Evolutionary conservation across 2,797 vertebrate genomes (phyloP).

Genomic region (Podarcis lilfordi): DNA sequence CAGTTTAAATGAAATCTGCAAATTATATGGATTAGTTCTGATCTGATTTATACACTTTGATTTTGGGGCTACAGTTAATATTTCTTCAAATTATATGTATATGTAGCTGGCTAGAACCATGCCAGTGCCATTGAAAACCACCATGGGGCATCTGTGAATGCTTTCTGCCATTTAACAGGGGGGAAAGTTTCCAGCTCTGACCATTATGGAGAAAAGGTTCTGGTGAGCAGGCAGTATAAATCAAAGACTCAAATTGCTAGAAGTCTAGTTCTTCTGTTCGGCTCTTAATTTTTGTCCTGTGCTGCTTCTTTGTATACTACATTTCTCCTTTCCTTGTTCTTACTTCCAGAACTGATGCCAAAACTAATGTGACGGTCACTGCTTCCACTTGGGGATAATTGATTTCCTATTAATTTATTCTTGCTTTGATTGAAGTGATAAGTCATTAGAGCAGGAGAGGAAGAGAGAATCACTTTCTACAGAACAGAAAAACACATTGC

Average conservation of each 20-base stretch:
- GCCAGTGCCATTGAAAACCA: neutral
- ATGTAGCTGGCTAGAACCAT: neutral
- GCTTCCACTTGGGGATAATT: neutral
- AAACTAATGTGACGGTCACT: neutral
- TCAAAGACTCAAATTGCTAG: neutral
- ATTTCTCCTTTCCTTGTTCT: neutral
- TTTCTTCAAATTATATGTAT: neutral
- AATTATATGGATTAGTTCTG: neutral
- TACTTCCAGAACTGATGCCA: neutral
- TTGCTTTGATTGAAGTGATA: slow-evolving; percentile 11
- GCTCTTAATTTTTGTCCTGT: neutral
- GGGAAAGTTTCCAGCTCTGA: neutral
- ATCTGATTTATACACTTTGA: neutral
- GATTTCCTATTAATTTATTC: neutral
- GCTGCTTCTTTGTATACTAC: neutral
- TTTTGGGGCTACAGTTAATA: neutral
- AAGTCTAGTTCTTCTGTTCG: neutral
- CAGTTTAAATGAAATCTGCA: slow-evolving; percentile 1
- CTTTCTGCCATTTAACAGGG: neutral
- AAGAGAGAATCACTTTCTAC: slow-evolving; percentile 18
- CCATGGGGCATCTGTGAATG: neutral
- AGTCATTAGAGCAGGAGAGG: slow-evolving; percentile 18
- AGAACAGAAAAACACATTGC: neutral
- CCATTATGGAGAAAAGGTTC: neutral
- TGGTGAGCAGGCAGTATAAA: neutral